A percentile compares a stretch with the other conserved stretches of the same genome.
These are phyloP conservation scores for Standfussiana lucernea DNA, from an alignment of 2,888 invertebrate genomes.

Conservation along the genomic window DNA sequence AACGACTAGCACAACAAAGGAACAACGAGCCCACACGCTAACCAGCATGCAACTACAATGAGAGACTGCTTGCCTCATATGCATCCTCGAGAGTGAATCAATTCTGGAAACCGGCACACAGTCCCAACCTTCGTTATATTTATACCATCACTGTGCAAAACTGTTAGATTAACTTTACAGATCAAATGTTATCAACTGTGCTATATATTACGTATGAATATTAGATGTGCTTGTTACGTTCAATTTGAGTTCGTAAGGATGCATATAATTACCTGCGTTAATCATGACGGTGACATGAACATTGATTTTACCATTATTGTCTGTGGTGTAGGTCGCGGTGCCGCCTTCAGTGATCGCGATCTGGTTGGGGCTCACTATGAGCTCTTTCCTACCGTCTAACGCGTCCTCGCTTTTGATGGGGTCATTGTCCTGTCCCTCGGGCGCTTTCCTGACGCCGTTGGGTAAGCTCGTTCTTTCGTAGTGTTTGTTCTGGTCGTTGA, in stretches of 20 bases:
- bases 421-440: conserved; percentile 96
- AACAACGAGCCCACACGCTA: conserved; percentile 64
- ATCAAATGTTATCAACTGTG: conserved; percentile 76
- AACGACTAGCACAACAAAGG: conserved; percentile 56
- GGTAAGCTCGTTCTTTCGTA: conserved; percentile 82
- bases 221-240: conserved; percentile 77
- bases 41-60: conserved; percentile 79
- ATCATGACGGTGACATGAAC: conserved; percentile 97
- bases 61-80: conserved; percentile 89
- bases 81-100: conserved; percentile 87
- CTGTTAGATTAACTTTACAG: conserved; percentile 85
- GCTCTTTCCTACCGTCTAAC: conserved; percentile 91
- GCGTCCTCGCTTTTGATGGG: conserved; percentile 91
- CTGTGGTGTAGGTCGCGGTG: conserved; percentile 92
- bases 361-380: conserved; percentile 86
- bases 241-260: conserved; percentile 86
- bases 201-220: conserved; percentile 73
- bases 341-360: conserved; percentile 89
- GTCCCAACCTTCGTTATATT: conserved; percentile 78
- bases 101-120: conserved; percentile 80
- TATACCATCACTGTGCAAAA: conserved; percentile 88
- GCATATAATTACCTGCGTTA: conserved; percentile 92
- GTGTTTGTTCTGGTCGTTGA: conserved; percentile 77
- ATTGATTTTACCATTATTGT: conserved; percentile 96
- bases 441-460: conserved; percentile 92